Evolutionary conservation across 2,797 vertebrate species (phyloP).

Genomic region (Simalia tracyae): DNA sequence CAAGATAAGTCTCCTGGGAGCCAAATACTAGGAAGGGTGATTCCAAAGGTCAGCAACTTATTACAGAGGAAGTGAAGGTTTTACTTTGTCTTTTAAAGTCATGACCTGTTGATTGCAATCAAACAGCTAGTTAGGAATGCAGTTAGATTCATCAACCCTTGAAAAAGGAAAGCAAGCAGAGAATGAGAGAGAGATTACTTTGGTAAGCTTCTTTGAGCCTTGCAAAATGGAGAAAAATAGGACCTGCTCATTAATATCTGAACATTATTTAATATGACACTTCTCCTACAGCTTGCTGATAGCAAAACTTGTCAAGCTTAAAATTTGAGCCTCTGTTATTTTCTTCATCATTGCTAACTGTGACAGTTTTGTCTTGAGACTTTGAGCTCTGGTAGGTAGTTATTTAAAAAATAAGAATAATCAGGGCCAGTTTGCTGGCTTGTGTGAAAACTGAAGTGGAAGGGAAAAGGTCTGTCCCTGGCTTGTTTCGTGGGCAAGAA

Average conservation of each 20-base stretch:
- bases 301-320: not conserved
- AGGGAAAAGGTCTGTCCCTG: not conserved
- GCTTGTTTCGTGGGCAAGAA: not conserved
- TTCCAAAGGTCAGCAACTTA: slow-evolving; percentile 22
- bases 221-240: not conserved
- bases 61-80: not conserved
- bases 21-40: not conserved
- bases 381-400: slow-evolving; percentile 16
- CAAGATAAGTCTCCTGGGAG: slow-evolving; percentile 27
- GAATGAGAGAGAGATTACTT: not conserved
- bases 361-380: not conserved
- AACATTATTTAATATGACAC: slow-evolving; percentile 22
- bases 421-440: not conserved
- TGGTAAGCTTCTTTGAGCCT: not conserved
- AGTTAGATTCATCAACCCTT: not conserved
- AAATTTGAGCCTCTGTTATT: not conserved
- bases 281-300: slow-evolving; percentile 26
- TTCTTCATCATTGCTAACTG: slow-evolving; percentile 9
- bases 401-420: not conserved
- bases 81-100: not conserved
- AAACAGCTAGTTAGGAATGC: not conserved
- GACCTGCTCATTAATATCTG: not conserved
- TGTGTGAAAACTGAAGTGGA: not conserved
- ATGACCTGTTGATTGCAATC: not conserved
- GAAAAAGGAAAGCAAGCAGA: not conserved